These are phyloP conservation scores for Cepphus grylle DNA, from an alignment of 2,113 vertebrate genomes.

Conservation along the genomic window DNA sequence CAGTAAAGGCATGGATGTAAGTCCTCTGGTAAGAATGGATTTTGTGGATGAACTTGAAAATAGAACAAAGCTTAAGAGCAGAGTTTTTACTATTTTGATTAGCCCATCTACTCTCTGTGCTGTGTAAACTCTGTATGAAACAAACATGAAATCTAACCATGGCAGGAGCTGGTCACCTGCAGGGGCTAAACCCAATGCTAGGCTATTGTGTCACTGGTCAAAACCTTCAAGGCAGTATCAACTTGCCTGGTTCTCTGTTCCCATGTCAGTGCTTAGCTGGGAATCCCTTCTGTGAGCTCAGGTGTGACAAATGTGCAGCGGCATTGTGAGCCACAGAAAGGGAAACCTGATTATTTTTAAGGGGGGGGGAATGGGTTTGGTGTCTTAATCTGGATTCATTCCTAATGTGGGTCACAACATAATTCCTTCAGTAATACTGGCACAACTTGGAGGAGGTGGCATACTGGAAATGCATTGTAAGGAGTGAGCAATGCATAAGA, in stretches of 20 bases:
- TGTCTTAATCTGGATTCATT: neutral
- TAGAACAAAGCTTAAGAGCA: neutral
- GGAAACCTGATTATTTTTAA: neutral
- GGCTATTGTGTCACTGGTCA: neutral
- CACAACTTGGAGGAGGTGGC: neutral
- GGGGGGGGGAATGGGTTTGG: accelerated
- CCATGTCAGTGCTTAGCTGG: neutral
- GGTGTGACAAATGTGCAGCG: neutral
- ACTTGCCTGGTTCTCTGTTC: neutral
- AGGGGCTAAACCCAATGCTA: neutral
- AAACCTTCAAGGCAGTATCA: neutral
- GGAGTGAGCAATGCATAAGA: neutral
- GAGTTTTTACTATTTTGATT: neutral
- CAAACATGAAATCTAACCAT: neutral
- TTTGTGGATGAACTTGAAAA: neutral
- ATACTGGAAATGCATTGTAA: neutral
- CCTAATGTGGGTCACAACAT: neutral
- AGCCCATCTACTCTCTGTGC: neutral
- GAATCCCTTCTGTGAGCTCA: neutral
- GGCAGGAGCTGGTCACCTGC: neutral
- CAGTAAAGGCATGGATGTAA: neutral
- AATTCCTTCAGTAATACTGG: neutral
- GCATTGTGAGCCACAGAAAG: neutral
- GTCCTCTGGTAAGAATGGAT: neutral
- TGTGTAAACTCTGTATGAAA: neutral